Evolutionary conservation across 2,888 invertebrate genomes (phyloP), one percentile per base, ranked within the genome.

Genomic region (Empis livida): DNA sequence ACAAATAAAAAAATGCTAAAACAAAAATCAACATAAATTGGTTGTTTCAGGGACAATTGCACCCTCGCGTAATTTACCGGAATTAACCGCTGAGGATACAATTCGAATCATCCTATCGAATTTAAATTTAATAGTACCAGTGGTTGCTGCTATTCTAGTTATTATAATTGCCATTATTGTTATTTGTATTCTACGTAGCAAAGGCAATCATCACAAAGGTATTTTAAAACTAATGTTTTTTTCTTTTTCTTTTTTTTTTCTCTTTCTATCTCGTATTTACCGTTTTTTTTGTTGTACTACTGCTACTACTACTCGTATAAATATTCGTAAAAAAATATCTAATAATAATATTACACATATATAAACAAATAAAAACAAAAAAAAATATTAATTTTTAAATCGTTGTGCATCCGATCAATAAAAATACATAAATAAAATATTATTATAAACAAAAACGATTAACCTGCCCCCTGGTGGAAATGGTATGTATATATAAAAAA

Each of bases 31-130:
- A 39, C 39, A 39, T 13, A 39, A 48, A 62, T 61, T 64, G 64
- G 65, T 70, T 73, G 80, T 89, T 89, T 80, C 88, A 91, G 90
- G 90, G 84, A 90, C 90, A 75, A 85, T 91, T 74, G 88, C 91
- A 74, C 90, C 90, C 73, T 82, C 82, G 69, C 84, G 88, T 71
- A 89, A 88, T 70, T 76, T 85, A 63, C 83, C 84, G 65, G 76
- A 81, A 61, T 75, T 80, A 63, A 82, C 83, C 62, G 74, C 79
- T 63, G 86, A 87, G 72, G 86, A 86, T 71, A 86, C 88, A 59
- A 77, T 89, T 74, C 84, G 84, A 78, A 82, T 87, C 65, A 81
- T 91, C 71, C 80, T 90, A 72, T 82, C 87, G 61, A 89, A 92
- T 73, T 79, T 92, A 67, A 90, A 91, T 77, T 82, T 94, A 66